Conservation (phyloP, 2,113 vertebrate species). For the Protomyctophum bolini region DNA sequence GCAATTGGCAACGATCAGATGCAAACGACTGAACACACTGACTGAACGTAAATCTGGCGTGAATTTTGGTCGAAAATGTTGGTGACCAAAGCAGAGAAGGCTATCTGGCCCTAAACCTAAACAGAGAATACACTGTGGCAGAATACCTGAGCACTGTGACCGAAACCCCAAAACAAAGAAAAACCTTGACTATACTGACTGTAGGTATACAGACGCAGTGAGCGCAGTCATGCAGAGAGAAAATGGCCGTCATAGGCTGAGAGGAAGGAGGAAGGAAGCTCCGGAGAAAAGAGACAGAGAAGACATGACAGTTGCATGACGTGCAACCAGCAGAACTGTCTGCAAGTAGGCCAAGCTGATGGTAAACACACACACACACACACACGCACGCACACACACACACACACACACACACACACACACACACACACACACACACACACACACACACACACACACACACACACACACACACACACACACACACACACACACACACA, state of each 20-base stretch:
- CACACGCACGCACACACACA: constrained; percentile 7
- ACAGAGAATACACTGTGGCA: too few species aligned
- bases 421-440: neutral
- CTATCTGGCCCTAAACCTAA: too few species aligned
- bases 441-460: neutral
- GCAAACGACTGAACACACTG: too few species aligned
- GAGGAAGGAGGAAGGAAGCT: neutral
- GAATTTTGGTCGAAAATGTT: too few species aligned
- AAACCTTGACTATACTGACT: too few species aligned
- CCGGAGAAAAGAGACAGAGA: neutral
- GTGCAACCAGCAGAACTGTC: constrained; percentile 31
- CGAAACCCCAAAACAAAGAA: too few species aligned
- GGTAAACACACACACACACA: constrained; percentile 23
- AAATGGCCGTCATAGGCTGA: neutral
- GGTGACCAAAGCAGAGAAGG: too few species aligned
- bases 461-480: neutral
- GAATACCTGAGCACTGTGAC: too few species aligned
- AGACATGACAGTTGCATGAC: constrained; percentile 5
- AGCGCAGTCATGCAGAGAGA: too few species aligned
- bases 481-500: constrained; percentile 17
- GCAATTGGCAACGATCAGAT: too few species aligned
- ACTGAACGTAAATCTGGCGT: too few species aligned
- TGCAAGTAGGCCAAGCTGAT: constrained; percentile 18
- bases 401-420: constrained; percentile 4
- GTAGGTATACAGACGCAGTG: too few species aligned